Evolutionary conservation across 2,888 invertebrate genomes (phyloP).

Genomic region (Pristionchus maxplancki): DNA sequence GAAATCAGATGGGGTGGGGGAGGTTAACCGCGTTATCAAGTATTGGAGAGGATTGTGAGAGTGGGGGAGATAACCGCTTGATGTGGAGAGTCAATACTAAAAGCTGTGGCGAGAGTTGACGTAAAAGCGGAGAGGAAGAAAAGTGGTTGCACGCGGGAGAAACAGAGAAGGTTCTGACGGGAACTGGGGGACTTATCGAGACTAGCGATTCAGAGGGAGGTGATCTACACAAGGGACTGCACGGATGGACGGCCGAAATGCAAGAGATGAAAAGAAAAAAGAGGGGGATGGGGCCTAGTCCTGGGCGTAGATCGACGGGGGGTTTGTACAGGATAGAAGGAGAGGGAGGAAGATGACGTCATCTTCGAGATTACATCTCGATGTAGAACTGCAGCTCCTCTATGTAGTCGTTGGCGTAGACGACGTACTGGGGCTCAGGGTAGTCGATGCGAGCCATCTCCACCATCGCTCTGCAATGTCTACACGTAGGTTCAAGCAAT

Average conservation of each 20-base stretch:
- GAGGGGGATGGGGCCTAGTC: neutral
- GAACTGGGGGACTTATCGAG: neutral
- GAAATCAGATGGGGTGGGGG: too few species aligned
- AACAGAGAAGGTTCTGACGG: neutral
- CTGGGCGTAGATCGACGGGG: neutral
- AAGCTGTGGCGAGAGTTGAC: constrained; percentile 10
- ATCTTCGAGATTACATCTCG: constrained; percentile 34
- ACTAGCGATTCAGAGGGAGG: constrained; percentile 13
- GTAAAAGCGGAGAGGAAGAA: neutral
- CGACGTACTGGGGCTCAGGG: constrained; percentile 41
- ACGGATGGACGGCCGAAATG: neutral
- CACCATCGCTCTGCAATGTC: constrained; percentile 36
- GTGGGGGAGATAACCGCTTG: neutral
- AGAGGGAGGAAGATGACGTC: neutral
- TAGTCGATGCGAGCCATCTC: constrained; percentile 29
- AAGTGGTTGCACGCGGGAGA: neutral
- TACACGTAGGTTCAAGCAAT: neutral
- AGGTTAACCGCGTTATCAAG: neutral
- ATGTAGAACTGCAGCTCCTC: constrained; percentile 50
- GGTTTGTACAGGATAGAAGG: constrained; percentile 30
- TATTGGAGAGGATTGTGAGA: neutral
- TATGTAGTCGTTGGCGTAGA: constrained; percentile 49
- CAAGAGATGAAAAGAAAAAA: neutral
- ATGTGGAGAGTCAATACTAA: constrained; percentile 36
- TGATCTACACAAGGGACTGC: neutral